Percentiles rank a stretch among this genome's conserved stretches.
Conservation (phyloP, 2,888 invertebrate genomes). For the Trichopoda pennipes region DNA sequence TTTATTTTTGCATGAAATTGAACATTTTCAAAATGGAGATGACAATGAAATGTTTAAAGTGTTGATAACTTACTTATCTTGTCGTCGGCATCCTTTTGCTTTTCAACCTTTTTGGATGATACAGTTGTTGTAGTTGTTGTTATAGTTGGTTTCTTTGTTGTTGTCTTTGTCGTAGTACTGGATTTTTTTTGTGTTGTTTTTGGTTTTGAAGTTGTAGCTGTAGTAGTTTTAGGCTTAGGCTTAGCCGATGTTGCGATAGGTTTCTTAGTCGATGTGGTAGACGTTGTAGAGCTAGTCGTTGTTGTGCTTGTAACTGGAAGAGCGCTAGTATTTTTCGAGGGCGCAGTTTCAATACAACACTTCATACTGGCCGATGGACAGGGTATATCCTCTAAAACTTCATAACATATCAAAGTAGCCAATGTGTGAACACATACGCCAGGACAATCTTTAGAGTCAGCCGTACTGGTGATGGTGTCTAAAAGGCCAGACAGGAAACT, state of each 20-base stretch:
- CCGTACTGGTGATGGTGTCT: constrained; percentile 92
- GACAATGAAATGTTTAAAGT: too few relatives aligned
- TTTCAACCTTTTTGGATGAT: constrained; percentile 72
- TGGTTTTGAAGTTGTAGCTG: constrained; percentile 76
- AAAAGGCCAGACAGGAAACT: constrained; percentile 91
- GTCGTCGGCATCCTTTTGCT: constrained; percentile 72
- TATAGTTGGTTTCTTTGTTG: constrained; percentile 73
- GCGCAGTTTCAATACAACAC: constrained; percentile 90
- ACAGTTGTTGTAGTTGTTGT: constrained; percentile 71
- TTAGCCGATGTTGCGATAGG: constrained; percentile 74
- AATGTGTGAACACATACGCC: constrained; percentile 93
- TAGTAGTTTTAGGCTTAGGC: constrained; percentile 74
- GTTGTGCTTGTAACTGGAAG: constrained; percentile 69
- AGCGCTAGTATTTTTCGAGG: constrained; percentile 81
- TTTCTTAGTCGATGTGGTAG: constrained; percentile 76
- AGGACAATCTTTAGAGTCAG: constrained; percentile 92
- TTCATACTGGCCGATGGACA: constrained; percentile 91
- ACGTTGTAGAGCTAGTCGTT: constrained; percentile 73
- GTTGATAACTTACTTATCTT: constrained; percentile 71
- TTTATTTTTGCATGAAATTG: too few relatives aligned
- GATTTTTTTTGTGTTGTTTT: constrained; percentile 72
- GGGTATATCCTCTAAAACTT: constrained; percentile 90
- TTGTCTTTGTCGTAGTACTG: constrained; percentile 71
- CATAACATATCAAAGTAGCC: constrained; percentile 92
- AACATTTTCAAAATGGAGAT: too few relatives aligned